Percentiles rank a stretch among this genome's conserved stretches.
phyloP scores from a whole-genome alignment of 2,113 vertebrate genomes.

The Dromiciops gliroides region DNA sequence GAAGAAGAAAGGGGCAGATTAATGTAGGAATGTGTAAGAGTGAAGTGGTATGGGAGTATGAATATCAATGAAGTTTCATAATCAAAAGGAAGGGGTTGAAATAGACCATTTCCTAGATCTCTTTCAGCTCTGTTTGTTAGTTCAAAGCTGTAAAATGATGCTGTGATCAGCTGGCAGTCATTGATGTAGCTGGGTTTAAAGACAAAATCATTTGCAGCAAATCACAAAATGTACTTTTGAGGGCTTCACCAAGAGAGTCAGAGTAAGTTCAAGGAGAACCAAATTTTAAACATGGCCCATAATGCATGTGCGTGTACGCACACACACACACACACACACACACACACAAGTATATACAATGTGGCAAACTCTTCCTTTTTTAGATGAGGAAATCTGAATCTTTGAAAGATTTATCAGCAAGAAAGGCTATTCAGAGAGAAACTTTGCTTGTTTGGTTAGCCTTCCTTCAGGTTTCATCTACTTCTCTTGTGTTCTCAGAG shows the following conservation, averaged over 20 bases:
- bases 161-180: background rate
- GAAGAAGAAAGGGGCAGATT: background rate
- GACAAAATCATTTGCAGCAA: background rate
- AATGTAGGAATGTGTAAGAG: background rate
- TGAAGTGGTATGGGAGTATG: background rate
- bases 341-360: background rate
- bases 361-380: background rate
- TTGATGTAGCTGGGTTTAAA: background rate
- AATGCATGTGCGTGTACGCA: too few relatives aligned
- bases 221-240: background rate
- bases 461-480: background rate
- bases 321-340: background rate
- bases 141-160: background rate
- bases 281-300: constrained; percentile 8
- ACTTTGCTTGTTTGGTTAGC: background rate
- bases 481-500: background rate
- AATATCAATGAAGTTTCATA: background rate
- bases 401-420: background rate
- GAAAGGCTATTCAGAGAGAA: background rate
- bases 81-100: background rate
- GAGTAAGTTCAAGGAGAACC: constrained; percentile 13
- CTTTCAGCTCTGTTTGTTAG: background rate
- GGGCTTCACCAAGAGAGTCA: background rate
- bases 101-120: background rate
- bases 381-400: background rate